Conservation (phyloP, 1,140 invertebrate species). For the Glomeris maerens region DNA sequence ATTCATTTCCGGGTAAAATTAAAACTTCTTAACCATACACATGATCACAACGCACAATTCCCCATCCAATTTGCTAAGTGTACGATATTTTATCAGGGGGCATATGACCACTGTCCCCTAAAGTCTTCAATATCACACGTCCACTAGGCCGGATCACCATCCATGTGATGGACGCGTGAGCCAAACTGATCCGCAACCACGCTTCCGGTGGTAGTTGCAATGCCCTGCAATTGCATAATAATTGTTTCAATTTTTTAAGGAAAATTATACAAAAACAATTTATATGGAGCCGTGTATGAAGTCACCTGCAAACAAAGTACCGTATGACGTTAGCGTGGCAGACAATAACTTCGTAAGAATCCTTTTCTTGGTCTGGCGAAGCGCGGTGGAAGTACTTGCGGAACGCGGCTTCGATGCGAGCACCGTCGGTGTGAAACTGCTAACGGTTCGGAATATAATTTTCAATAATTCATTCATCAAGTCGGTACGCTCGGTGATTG, state of each 20-base stretch:
- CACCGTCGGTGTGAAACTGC: conserved; percentile 89
- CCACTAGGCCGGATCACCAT: conserved; percentile 71
- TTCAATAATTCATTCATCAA: conserved; percentile 6
- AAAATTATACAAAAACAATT: not conserved
- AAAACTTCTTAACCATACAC: no score
- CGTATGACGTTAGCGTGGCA: conserved; percentile 98
- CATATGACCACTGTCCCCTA: conserved; percentile 85
- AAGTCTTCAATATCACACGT: conserved; percentile 55
- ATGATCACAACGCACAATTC: no score
- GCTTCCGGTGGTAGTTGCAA: conserved; percentile 94
- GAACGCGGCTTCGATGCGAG: conserved; percentile 93
- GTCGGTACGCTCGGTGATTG: no score
- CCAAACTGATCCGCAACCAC: conserved; percentile 81
- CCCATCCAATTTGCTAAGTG: no score
- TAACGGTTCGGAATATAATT: conserved; percentile 24
- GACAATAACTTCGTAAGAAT: conserved; percentile 82
- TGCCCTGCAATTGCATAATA: conserved; percentile 52
- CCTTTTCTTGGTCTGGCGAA: conserved; percentile 55
- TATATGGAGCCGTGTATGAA: conserved; percentile 9
- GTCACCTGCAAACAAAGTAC: conserved; percentile 89
- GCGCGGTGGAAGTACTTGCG: conserved; percentile 87
- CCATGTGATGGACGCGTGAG: conserved; percentile 88
- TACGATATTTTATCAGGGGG: conserved; percentile 52
- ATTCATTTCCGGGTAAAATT: no score
- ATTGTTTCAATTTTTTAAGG: conserved; percentile 6